phyloP scores from a whole-genome alignment of 2,888 invertebrate genomes.

The Hetaerina titia region DNA sequence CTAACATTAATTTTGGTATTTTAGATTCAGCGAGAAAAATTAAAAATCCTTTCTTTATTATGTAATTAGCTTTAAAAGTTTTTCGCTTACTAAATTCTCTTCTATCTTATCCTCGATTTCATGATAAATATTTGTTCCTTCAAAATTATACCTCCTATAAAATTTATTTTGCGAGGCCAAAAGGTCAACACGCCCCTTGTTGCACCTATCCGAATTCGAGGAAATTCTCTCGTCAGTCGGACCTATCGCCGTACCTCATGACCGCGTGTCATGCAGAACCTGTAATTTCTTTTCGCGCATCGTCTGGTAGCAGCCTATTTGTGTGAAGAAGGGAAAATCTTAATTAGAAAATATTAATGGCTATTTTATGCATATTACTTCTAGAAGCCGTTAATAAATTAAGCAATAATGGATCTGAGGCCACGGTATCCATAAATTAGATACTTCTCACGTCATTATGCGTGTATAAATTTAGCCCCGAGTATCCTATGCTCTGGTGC shows the following conservation, averaged over 20 bases:
- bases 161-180: too few relatives aligned
- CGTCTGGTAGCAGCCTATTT: neutral
- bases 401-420: slow-evolving; percentile 27
- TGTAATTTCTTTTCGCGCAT: neutral
- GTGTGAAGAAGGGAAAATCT: slow-evolving; percentile 32
- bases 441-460: slow-evolving; percentile 35
- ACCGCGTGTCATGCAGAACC: neutral
- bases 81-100: too few relatives aligned
- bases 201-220: neutral
- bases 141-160: too few relatives aligned
- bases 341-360: slow-evolving; percentile 39
- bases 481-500: slow-evolving; percentile 5
- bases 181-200: too few relatives aligned
- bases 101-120: too few relatives aligned
- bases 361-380: slow-evolving; percentile 5
- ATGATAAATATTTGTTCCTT: too few relatives aligned
- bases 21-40: too few relatives aligned
- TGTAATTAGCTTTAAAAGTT: too few relatives aligned
- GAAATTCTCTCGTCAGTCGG: neutral
- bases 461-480: slow-evolving; percentile 13
- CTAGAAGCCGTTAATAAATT: slow-evolving; percentile 6
- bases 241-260: neutral
- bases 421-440: slow-evolving; percentile 35
- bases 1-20: too few relatives aligned
- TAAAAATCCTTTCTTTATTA: too few relatives aligned